Base-by-base conservation (phyloP, 2,113 vertebrate genomes). In the Sorex araneus region DNA sequence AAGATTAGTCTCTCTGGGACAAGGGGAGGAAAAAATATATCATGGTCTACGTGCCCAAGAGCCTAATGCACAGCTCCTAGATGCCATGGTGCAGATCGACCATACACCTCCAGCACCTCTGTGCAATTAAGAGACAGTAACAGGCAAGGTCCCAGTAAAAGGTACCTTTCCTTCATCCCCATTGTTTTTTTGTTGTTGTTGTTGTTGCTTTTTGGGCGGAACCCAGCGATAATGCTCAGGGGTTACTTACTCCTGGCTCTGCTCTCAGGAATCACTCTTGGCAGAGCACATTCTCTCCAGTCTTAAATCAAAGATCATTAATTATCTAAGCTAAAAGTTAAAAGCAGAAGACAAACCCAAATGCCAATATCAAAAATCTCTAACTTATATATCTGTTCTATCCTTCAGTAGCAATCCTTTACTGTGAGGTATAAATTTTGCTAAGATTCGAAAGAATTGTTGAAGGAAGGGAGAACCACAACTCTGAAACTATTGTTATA, bases 311-410 rank as follows among this genome's bases (percentile, higher is more conserved):
- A 92, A 71, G 34, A 45, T 43, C 13, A 75, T 69, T 78, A 74
- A 86, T 6, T 67, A 70, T 50, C 23, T 90, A 86, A 77, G 60
- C 32, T 43, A 12, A 86, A 57, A 86, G 34, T 43, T 78, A 87
- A 82, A 89, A 69, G 28, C 16, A 66, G 69, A 73, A 87, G 70
- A 84, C 30, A 90, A 80, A 27, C 40, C 28, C 34, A 84, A 84
- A 87, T 32, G 50, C 70, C 70, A 94, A 81, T n/a, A 84, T 75
- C 27, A 34, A 87, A 92, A 91, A n/a, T 54, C 15, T 69, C 45
- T 78, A 28, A 28, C 40, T 63, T 92, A 28, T 15, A 87, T 36
- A 69, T 45, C 16, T 1, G 36, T 50, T 74, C 45, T 67, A 28
- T 84, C 16, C 2, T 87, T 28, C 45, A 47, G 34, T 50, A 6